These are phyloP conservation scores for Orius laevigatus DNA, from an alignment of 1,140 invertebrate species.

Conservation along the genomic window DNA sequence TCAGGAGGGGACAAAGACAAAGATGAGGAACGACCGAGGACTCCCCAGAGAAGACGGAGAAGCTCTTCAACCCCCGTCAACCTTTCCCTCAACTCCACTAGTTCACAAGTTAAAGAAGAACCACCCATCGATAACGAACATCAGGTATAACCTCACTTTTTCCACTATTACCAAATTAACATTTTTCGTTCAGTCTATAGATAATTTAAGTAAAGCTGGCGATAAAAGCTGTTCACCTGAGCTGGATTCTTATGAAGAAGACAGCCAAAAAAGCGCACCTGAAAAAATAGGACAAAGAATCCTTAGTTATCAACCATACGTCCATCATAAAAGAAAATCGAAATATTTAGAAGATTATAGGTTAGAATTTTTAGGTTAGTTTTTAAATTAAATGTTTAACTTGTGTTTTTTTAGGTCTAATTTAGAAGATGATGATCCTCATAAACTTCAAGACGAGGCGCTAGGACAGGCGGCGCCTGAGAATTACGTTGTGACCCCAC, in stretches of 20 bases:
- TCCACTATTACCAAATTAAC: not conserved
- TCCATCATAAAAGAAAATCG: slow-evolving; percentile 19
- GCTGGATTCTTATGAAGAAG: slow-evolving; percentile 16
- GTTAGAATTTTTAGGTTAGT: not conserved
- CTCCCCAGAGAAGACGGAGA: slow-evolving; percentile 28
- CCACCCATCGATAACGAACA: slow-evolving; percentile 6
- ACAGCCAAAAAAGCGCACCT: slow-evolving; percentile 3
- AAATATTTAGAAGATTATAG: slow-evolving; percentile 22
- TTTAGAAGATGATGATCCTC: slow-evolving; percentile 19
- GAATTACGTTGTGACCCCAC: slow-evolving; percentile 63
- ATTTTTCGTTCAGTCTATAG: too few species aligned
- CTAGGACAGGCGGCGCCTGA: slow-evolving; percentile 29
- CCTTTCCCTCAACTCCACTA: slow-evolving; percentile 35
- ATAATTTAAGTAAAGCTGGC: not conserved
- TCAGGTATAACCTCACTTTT: not conserved
- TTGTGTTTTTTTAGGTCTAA: slow-evolving; percentile 8
- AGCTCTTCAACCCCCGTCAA: slow-evolving; percentile 38
- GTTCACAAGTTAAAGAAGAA: slow-evolving; percentile 8
- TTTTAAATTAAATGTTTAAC: not conserved
- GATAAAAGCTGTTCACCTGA: slow-evolving; percentile 8
- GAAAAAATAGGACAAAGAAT: slow-evolving; percentile 9
- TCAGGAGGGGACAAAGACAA: slow-evolving; percentile 31
- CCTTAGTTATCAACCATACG: slow-evolving; percentile 3
- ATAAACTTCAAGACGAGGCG: slow-evolving; percentile 30
- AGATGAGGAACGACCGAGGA: slow-evolving; percentile 28